phyloP scores from a whole-genome alignment of 2,113 vertebrate species.

The Gobiocypris rarus region DNA sequence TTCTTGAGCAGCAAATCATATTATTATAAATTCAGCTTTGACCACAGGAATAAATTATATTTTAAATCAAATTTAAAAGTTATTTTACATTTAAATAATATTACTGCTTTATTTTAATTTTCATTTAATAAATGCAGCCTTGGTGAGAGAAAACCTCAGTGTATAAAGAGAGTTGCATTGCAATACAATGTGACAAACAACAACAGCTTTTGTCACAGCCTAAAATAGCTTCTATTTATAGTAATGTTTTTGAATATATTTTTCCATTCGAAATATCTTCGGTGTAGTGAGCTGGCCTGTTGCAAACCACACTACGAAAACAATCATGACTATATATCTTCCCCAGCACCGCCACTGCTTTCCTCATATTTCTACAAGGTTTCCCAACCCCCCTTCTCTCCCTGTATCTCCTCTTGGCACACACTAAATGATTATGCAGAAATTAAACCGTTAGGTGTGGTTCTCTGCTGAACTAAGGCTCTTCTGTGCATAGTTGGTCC shows the following conservation, averaged over 20 bases:
- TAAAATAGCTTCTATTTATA: neutral
- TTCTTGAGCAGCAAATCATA: too few relatives aligned
- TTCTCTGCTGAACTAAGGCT: constrained; percentile 65
- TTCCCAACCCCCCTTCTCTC: neutral
- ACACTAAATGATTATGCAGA: constrained; percentile 64
- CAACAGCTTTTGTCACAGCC: neutral
- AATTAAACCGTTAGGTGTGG: constrained; percentile 62
- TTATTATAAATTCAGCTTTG: too few relatives aligned
- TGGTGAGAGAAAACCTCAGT: too few relatives aligned
- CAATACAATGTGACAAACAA: neutral
- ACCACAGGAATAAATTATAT: too few relatives aligned
- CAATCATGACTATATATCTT: too few relatives aligned
- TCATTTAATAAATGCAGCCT: too few relatives aligned
- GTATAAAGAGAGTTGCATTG: neutral
- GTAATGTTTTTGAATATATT: neutral
- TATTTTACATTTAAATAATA: too few relatives aligned
- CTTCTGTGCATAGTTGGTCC: constrained; percentile 71
- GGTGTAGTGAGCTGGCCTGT: neutral
- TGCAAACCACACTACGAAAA: neutral
- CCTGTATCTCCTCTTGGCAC: neutral
- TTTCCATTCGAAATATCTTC: neutral
- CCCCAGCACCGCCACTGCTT: neutral
- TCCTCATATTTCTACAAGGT: neutral
- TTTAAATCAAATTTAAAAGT: too few relatives aligned
- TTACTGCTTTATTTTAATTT: too few relatives aligned